A percentile compares a stretch with the other conserved stretches of the same genome.
phyloP scores from a whole-genome alignment of 2,797 vertebrate species.

The Hapalemur alaotrensis region DNA sequence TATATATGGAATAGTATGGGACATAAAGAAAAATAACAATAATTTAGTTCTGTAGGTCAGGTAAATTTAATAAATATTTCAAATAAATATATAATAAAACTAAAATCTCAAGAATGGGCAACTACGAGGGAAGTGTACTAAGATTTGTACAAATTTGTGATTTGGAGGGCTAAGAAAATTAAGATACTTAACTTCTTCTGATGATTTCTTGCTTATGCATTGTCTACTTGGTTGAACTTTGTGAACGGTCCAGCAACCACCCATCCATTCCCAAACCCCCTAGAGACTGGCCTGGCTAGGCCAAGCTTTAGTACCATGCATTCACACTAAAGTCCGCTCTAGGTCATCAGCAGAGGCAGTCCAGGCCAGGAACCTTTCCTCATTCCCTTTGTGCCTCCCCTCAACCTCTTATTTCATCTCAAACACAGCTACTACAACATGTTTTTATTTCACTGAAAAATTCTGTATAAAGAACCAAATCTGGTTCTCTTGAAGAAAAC shows the following conservation, averaged over 20 bases:
- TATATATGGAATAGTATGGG: not conserved
- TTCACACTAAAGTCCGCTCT: not conserved
- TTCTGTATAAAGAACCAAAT: slow-evolving; percentile 54
- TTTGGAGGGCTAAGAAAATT: not conserved
- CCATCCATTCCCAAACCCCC: not conserved
- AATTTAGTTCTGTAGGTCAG: slow-evolving; percentile 41
- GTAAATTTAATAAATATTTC: slow-evolving; percentile 58
- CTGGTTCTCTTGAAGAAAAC: slow-evolving; percentile 49
- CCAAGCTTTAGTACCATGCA: rapidly evolving
- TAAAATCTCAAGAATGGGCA: slow-evolving; percentile 8
- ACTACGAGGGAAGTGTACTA: not conserved
- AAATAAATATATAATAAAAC: slow-evolving; percentile 55
- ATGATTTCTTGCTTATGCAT: not conserved
- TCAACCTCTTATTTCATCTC: slow-evolving; percentile 48
- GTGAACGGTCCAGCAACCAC: not conserved
- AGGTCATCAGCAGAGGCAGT: not conserved
- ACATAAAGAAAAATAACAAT: not conserved
- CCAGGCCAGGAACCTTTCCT: not conserved
- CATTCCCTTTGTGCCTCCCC: not conserved
- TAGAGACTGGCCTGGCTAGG: not conserved
- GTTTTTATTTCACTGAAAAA: slow-evolving; percentile 77
- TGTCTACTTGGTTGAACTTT: not conserved
- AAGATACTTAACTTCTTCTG: not conserved
- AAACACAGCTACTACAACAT: slow-evolving; percentile 55
- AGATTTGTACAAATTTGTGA: not conserved